Conservation (phyloP, 2,797 vertebrate genomes). For the Hypotaenidia philippensis region DNA sequence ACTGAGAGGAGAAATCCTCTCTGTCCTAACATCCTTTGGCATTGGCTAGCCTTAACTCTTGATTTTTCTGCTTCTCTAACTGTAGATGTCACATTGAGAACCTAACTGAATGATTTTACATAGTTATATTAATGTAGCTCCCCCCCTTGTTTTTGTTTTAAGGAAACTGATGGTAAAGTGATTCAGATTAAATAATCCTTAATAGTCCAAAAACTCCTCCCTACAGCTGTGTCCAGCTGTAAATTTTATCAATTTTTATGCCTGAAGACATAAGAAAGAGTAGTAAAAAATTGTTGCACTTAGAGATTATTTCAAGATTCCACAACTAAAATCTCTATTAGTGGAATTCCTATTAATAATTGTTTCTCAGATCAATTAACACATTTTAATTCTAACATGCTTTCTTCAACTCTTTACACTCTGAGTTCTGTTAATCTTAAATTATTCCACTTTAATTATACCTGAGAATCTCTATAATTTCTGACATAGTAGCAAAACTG, state of each 20-base stretch:
- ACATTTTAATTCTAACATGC: not conserved
- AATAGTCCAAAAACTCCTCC: not conserved
- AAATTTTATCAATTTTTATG: not conserved
- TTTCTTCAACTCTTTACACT: not conserved
- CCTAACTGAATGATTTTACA: not conserved
- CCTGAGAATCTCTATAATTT: not conserved
- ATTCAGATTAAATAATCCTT: not conserved
- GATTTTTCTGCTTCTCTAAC: not conserved
- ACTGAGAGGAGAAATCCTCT: not conserved
- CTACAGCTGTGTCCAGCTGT: not conserved
- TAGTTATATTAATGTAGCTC: rapidly evolving
- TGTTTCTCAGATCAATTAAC: not conserved
- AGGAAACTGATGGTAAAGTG: not conserved
- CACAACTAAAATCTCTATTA: not conserved
- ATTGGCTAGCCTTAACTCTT: not conserved
- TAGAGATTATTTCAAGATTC: not conserved
- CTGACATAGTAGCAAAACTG: not conserved
- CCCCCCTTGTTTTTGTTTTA: too few species aligned
- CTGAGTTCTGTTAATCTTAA: not conserved
- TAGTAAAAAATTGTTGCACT: not conserved
- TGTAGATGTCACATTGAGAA: not conserved
- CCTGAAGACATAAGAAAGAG: not conserved
- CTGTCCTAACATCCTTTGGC: not conserved
- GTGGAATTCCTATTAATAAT: not conserved
- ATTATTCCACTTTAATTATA: not conserved